These are phyloP conservation scores for Orthosia gracilis DNA, from an alignment of 2,888 invertebrate species.

Conservation along the genomic window DNA sequence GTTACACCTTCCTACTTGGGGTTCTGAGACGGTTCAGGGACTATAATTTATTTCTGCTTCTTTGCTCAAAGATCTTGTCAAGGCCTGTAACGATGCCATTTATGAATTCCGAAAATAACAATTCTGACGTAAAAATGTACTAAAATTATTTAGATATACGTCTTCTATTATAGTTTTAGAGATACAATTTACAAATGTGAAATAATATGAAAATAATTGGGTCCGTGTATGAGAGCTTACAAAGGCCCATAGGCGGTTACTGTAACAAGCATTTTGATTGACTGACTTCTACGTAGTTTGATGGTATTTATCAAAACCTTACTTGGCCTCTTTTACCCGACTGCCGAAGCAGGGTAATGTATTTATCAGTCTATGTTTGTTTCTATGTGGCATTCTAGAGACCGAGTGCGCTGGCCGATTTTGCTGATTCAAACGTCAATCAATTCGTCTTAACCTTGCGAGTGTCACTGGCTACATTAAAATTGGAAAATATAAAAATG, in stretches of 20 bases:
- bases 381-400: too few species aligned
- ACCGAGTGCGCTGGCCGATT: too few species aligned
- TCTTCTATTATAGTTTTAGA: neutral
- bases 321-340: neutral
- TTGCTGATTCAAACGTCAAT: too few species aligned
- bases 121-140: neutral
- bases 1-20: too few species aligned
- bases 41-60: too few species aligned
- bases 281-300: neutral
- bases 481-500: too few species aligned
- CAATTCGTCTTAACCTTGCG: too few species aligned
- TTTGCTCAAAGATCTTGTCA: too few species aligned
- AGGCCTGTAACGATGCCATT: neutral
- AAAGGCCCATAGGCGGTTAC: constrained; percentile 6
- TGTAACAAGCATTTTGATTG: constrained; percentile 4
- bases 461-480: too few species aligned
- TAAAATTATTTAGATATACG: neutral
- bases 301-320: neutral
- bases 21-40: too few species aligned
- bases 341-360: too few species aligned
- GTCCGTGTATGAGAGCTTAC: neutral
- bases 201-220: constrained; percentile 11
- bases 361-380: too few species aligned
- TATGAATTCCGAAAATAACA: neutral
- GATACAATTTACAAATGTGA: neutral